Base-by-base conservation (phyloP, 2,113 vertebrate genomes). In the Pluvianellus socialis region DNA sequence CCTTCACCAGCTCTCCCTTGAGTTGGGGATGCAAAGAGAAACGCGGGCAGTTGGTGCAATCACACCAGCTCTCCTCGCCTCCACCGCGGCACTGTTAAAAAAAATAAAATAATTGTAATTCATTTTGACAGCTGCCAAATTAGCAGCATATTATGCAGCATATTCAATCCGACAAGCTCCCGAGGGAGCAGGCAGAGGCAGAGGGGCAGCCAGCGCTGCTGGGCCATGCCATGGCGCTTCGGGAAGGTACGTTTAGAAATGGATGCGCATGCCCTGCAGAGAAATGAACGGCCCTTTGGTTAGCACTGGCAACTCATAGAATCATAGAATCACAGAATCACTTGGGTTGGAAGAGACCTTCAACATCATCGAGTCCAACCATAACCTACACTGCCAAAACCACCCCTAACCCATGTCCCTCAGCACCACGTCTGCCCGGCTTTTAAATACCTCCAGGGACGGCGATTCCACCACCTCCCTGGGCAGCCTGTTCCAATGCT, bases 121-220 rank as follows among this genome's bases (percentile, higher is more conserved):
- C 50, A 38, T 47, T 47, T 59, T 66, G 88, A 83, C 90, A 97
- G 88, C 88, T 96, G 86, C 93, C 84, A 86, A 83, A 81, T 75
- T 32, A 92, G 71, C 84, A 88, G 83, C 62, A 21, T 53, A 52
- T 96, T 86, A 52, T 44, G 88, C 59, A 67, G 75, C 72, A 19
- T 40, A 74, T 88, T 95, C 71, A 74, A 73, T 86, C 72, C 85
- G 91, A 79, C 91, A 88, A 86, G 71, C 30, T 90, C 93, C 92
- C 1, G 24, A 70, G 91, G 86, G 79, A 88, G 76, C 80, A 82
- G 91, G 77, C 61, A 65, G 92, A 72, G 88, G 80, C 27, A 65
- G 65, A 19, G 49, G 63, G 63, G 47, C 90, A 59, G 79, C 27
- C 76, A 52, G 75, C 24, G 16, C 84, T 86, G 90, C 75, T 66